These are phyloP conservation scores for Octomys mimax DNA, from an alignment of 2,797 vertebrate genomes.

Conservation along the genomic window DNA sequence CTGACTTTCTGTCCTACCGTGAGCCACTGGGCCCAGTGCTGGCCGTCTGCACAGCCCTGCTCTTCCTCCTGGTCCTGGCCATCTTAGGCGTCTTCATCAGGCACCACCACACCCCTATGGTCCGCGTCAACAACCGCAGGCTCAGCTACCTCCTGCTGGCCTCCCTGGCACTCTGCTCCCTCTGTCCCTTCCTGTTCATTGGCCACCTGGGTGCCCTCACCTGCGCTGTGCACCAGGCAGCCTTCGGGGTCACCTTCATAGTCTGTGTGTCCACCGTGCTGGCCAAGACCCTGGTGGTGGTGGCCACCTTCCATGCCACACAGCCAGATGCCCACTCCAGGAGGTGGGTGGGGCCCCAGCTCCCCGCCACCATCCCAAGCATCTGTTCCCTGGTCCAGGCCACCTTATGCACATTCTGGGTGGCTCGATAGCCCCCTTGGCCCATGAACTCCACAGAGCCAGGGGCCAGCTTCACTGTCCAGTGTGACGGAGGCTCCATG, in stretches of 20 bases:
- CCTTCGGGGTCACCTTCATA: conserved; percentile 72
- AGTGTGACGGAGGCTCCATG: conserved; percentile 10
- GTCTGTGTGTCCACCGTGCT: conserved; percentile 70
- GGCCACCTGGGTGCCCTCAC: neutral
- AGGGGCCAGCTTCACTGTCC: neutral
- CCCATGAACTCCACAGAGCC: conserved; percentile 20
- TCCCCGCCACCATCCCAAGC: conserved; percentile 40
- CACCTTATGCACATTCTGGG: conserved; percentile 40
- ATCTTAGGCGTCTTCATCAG: conserved; percentile 55
- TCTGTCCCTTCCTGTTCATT: conserved; percentile 62
- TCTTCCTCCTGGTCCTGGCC: conserved; percentile 42
- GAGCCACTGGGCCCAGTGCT: neutral
- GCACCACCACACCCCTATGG: conserved; percentile 36
- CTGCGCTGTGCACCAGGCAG: conserved; percentile 41
- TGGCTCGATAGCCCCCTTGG: neutral
- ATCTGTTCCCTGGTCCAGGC: conserved; percentile 50
- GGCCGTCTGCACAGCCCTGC: neutral
- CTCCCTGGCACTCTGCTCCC: conserved; percentile 67
- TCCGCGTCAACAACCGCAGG: conserved; percentile 19
- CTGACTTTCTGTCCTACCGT: conserved; percentile 12
- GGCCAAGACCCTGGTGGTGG: conserved; percentile 64
- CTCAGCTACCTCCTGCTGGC: conserved; percentile 70
- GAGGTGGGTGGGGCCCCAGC: neutral
- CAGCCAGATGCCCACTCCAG: neutral
- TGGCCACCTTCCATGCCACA: conserved; percentile 66